These are phyloP conservation scores for Oncorhynchus clarkii DNA, from an alignment of 2,113 vertebrate genomes.

Conservation along the genomic window DNA sequence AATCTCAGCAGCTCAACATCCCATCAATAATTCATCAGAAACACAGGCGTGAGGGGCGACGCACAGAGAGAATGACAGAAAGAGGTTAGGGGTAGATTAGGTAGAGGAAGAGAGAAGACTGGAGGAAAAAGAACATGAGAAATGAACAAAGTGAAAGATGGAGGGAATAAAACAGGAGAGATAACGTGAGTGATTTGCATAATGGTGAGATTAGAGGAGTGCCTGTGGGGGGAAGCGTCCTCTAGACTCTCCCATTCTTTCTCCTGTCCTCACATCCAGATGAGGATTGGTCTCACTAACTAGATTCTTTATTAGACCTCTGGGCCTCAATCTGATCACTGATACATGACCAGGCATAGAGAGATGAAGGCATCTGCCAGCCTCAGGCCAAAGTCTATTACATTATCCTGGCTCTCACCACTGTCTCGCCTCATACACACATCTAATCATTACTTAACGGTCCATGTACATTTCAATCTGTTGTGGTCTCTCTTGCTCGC, in stretches of 20 bases:
- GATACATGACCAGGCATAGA: constrained; percentile 19
- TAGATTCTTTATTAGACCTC: constrained; percentile 55
- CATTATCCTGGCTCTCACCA: neutral
- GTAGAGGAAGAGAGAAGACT: neutral
- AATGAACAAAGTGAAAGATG: constrained; percentile 40
- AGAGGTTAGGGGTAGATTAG: neutral
- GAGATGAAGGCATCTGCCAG: neutral
- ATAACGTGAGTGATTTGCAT: constrained; percentile 37
- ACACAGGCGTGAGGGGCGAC: constrained; percentile 49
- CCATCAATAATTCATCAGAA: constrained; percentile 72
- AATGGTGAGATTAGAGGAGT: constrained; percentile 38
- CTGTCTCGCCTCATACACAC: neutral
- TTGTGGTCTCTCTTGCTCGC: neutral
- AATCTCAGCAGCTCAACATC: constrained; percentile 63
- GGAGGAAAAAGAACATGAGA: constrained; percentile 16
- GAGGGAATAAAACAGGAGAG: constrained; percentile 21
- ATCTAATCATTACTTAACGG: neutral
- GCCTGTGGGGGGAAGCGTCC: constrained; percentile 33
- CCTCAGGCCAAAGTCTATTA: neutral
- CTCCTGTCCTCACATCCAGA: constrained; percentile 44
- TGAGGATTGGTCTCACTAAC: constrained; percentile 40
- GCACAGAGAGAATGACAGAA: constrained; percentile 31
- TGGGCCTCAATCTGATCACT: constrained; percentile 45
- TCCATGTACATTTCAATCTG: neutral
- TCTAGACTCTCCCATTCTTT: constrained; percentile 44